Evolutionary conservation across 1,140 invertebrate genomes (phyloP).

Genomic region (Oryctes rhinoceros): DNA sequence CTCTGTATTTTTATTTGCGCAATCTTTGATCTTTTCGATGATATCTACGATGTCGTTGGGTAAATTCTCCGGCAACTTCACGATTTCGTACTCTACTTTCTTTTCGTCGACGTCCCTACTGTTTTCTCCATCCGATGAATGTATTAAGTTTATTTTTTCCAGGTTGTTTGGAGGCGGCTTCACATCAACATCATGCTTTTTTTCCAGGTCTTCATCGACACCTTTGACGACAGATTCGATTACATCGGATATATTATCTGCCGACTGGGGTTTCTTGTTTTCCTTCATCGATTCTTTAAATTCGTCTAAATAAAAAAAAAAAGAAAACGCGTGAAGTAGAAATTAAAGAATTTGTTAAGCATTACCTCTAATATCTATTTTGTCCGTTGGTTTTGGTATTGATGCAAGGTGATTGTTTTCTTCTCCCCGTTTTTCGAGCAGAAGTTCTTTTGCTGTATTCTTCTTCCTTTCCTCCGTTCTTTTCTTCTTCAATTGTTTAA

Average conservation of each 20-base stretch:
- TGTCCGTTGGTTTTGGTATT: neutral
- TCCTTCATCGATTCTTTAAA: conserved; percentile 57
- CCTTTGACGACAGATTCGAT: conserved; percentile 69
- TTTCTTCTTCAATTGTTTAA: conserved; percentile 60
- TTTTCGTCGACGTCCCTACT: conserved; percentile 18
- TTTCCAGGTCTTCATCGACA: conserved; percentile 54
- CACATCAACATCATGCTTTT: neutral
- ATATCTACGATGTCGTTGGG: conserved; percentile 66
- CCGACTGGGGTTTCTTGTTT: conserved; percentile 58
- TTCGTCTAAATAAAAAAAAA: conserved; percentile 45
- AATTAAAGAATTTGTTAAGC: neutral
- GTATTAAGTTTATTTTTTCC: neutral
- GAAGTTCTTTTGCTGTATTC: conserved; percentile 55
- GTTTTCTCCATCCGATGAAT: conserved; percentile 37
- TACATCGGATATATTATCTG: conserved; percentile 61
- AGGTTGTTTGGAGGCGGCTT: neutral
- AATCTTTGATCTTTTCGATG: conserved; percentile 68
- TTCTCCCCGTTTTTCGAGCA: conserved; percentile 61
- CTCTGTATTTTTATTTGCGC: conserved; percentile 66
- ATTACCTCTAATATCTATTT: conserved; percentile 1
- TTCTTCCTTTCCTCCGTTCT: conserved; percentile 57
- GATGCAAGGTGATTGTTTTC: conserved; percentile 50
- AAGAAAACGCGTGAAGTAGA: neutral
- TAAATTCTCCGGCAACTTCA: conserved; percentile 68
- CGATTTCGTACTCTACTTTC: conserved; percentile 63